These are phyloP conservation scores for Agrochola circellaris DNA, from an alignment of 2,888 invertebrate genomes.

Conservation along the genomic window DNA sequence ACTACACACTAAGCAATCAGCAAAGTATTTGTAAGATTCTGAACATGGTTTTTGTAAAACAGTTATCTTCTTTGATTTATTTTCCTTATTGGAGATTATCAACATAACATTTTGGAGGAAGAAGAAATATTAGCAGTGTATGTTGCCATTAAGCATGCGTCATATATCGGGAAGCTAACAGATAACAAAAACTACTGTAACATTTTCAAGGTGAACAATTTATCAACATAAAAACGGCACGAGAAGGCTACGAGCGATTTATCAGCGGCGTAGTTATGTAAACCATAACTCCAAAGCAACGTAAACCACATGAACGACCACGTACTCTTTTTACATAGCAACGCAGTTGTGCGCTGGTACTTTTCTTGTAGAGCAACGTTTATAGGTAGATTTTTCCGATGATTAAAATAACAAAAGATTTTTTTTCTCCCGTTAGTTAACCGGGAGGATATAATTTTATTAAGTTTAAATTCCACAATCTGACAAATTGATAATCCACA, in stretches of 20 bases:
- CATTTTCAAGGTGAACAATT: slow-evolving; percentile 31
- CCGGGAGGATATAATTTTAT: slow-evolving; percentile 85
- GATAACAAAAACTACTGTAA: slow-evolving; percentile 19
- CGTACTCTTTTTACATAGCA: background rate
- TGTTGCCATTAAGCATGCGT: background rate
- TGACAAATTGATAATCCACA: slow-evolving; percentile 87
- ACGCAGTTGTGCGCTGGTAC: background rate
- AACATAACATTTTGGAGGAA: background rate
- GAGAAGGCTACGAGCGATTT: slow-evolving; percentile 11
- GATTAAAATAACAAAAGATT: slow-evolving; percentile 73
- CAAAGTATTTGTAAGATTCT: background rate
- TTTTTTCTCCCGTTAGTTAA: slow-evolving; percentile 78
- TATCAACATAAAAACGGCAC: slow-evolving; percentile 21
- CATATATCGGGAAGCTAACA: slow-evolving; percentile 10
- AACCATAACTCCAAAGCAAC: slow-evolving; percentile 16
- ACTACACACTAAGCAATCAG: background rate
- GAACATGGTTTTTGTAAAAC: background rate
- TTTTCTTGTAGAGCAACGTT: background rate
- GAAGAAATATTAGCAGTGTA: background rate
- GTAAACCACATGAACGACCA: slow-evolving; percentile 8
- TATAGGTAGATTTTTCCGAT: background rate
- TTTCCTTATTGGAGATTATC: background rate
- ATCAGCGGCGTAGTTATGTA: slow-evolving; percentile 23
- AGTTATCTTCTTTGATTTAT: background rate
- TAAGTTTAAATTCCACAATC: slow-evolving; percentile 89